phyloP scores from a whole-genome alignment of 64 coral and sea anemone species.

The Stichodactyla helianthus region DNA sequence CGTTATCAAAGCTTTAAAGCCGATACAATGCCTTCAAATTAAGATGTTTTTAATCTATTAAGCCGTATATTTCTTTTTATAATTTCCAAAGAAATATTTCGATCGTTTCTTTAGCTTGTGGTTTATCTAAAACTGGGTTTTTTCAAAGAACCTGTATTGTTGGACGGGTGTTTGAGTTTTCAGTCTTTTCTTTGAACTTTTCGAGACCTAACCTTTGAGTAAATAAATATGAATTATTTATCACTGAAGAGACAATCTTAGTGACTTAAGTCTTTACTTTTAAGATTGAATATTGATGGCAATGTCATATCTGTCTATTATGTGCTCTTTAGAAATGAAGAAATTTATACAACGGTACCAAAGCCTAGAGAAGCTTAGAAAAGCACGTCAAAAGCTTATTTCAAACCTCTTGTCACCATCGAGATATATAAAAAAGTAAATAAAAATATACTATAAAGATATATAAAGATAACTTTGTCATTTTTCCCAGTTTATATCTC shows the following conservation, averaged over 20 bases:
- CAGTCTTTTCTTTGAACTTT: background rate
- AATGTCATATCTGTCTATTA: no score
- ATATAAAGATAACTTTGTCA: no score
- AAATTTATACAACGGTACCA: no score
- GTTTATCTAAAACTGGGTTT: background rate
- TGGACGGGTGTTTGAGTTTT: background rate
- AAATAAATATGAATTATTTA: background rate
- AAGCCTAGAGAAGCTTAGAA: no score
- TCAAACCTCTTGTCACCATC: no score
- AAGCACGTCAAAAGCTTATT: no score
- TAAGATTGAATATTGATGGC: background rate
- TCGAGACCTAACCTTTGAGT: background rate
- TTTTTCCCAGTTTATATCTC: no score
- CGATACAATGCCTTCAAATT: background rate
- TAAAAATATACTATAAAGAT: no score
- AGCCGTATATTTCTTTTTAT: background rate
- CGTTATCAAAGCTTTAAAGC: background rate
- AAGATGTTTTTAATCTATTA: background rate
- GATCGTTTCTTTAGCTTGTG: background rate
- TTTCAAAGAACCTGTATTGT: background rate
- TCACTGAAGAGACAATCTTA: background rate
- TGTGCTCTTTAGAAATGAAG: no score
- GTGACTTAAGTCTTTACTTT: background rate
- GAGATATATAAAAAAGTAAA: no score
- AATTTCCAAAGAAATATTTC: background rate